Percentiles rank a stretch among this genome's conserved stretches.
phyloP scores from a whole-genome alignment of 1,140 invertebrate genomes.

The Phortica variegata region DNA sequence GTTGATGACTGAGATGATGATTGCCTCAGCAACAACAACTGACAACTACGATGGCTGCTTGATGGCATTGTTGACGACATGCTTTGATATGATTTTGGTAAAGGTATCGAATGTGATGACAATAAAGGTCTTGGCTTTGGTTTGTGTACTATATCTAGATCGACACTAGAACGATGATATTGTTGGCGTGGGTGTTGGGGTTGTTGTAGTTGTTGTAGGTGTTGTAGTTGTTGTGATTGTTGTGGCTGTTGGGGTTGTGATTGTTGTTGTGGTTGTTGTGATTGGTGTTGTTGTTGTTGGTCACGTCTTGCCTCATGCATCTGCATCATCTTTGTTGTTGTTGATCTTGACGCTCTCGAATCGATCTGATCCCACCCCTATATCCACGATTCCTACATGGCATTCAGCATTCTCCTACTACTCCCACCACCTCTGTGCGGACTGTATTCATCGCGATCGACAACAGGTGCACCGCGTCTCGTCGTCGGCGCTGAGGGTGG shows the following conservation, averaged over 20 bases:
- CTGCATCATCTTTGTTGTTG: slow-evolving; percentile 25
- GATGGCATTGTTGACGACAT: slow-evolving; percentile 2
- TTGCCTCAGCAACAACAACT: too few species aligned
- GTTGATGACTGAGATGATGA: slow-evolving; percentile 12
- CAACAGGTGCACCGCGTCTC: slow-evolving; percentile 16
- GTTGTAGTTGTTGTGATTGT: neutral
- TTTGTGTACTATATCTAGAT: slow-evolving; percentile 45
- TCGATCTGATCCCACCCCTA: slow-evolving; percentile 57
- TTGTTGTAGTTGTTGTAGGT: neutral
- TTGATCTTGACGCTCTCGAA: slow-evolving; percentile 46
- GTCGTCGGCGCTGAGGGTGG: slow-evolving; percentile 27
- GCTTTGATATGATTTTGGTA: slow-evolving; percentile 16
- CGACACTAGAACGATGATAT: slow-evolving; percentile 31
- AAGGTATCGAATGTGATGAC: too few species aligned
- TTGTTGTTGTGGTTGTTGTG: neutral
- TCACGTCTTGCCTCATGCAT: slow-evolving; percentile 53
- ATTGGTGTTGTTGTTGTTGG: slow-evolving; percentile 1
- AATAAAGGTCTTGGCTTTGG: too few species aligned
- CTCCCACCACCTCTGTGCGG: slow-evolving; percentile 57
- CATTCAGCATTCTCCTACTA: slow-evolving; percentile 57
- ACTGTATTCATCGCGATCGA: slow-evolving; percentile 56
- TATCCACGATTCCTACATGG: slow-evolving; percentile 59
- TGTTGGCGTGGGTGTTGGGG: too few species aligned
- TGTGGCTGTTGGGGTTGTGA: neutral
- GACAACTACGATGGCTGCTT: slow-evolving; percentile 13